These are phyloP conservation scores for Eupithecia subfuscata DNA, from an alignment of 2,888 invertebrate genomes.

Conservation along the genomic window DNA sequence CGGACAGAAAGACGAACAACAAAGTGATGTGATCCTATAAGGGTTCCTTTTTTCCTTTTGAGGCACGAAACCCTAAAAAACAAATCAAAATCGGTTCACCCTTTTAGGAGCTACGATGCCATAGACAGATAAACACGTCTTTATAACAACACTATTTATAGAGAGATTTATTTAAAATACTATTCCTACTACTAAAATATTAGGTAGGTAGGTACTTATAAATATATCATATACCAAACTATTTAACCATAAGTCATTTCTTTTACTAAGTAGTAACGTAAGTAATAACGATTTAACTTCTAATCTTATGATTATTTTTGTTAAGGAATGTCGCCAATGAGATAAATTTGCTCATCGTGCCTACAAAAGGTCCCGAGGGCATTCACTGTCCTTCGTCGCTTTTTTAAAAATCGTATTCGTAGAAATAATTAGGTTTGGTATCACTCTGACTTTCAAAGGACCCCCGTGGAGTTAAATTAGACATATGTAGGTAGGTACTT, in stretches of 20 bases:
- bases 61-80: too few species aligned
- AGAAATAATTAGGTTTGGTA: slow-evolving; percentile 16
- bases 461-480: neutral
- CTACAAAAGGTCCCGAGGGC: slow-evolving; percentile 1
- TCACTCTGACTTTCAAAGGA: neutral
- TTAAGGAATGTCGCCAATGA: neutral
- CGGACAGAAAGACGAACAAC: too few species aligned
- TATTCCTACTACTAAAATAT: neutral
- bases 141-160: neutral
- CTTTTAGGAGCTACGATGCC: neutral
- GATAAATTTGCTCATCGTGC: neutral
- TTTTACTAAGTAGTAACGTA: too few species aligned
- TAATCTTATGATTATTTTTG: neutral
- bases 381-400: slow-evolving; percentile 3
- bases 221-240: too few species aligned
- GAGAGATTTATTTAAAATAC: neutral
- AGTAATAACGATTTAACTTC: too few species aligned
- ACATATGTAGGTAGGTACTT: too few species aligned
- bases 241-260: too few species aligned
- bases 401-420: slow-evolving; percentile 25
- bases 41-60: too few species aligned
- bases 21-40: too few species aligned
- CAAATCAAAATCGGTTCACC: neutral
- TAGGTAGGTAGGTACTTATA: too few species aligned
- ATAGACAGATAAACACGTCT: neutral